Conservation (phyloP, 2,888 invertebrate species). For the Tenthredo notha region DNA sequence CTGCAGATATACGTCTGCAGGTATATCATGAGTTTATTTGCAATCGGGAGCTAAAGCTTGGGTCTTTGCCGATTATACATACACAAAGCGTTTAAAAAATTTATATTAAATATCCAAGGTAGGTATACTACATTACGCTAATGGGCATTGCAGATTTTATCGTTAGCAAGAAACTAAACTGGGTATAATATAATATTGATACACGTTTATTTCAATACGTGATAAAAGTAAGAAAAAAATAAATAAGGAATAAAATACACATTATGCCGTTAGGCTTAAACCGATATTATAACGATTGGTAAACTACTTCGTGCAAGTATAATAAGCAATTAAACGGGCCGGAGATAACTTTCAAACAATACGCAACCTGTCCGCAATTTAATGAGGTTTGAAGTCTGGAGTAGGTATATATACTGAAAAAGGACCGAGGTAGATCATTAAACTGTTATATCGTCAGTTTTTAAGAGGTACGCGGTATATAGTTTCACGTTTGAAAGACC, state of each 20-base stretch:
- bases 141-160: conserved; percentile 20
- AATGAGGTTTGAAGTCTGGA: conserved; percentile 37
- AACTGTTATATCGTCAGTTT: conserved; percentile 28
- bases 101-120: not conserved
- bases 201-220: not conserved
- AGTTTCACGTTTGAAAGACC: not conserved
- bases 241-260: not conserved
- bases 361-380: conserved; percentile 37
- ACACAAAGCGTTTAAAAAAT: not conserved
- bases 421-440: conserved; percentile 28
- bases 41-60: not conserved
- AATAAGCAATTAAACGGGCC: conserved; percentile 43
- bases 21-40: conserved; percentile 12
- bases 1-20: not conserved
- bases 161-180: conserved; percentile 2
- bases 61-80: not conserved
- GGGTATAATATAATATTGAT: not conserved
- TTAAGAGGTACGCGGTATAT: not conserved
- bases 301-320: conserved; percentile 9
- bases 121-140: not conserved
- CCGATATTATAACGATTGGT: conserved; percentile 2
- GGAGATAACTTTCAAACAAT: conserved; percentile 43
- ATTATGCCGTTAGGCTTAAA: not conserved
- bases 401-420: not conserved
- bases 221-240: not conserved